Evolutionary conservation across 2,113 vertebrate species (phyloP).

Genomic region (Lasiurus cinereus): DNA sequence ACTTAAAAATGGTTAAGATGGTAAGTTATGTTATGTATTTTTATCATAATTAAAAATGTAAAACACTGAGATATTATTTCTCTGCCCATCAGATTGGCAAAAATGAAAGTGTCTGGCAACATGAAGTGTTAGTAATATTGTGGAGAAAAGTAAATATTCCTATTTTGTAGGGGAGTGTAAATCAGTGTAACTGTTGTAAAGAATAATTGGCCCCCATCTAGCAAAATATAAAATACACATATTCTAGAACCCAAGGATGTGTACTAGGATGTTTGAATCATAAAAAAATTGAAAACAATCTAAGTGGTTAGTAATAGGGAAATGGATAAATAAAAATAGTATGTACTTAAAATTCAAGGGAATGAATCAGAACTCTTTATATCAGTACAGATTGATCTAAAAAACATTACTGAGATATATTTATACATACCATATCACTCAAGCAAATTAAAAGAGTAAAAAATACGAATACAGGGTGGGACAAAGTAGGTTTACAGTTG

Average conservation of each 20-base stretch:
- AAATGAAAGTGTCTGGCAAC: background rate
- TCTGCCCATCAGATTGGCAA: background rate
- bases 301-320: background rate
- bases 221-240: background rate
- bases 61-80: background rate
- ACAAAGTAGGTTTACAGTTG: background rate
- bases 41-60: background rate
- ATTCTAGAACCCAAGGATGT: background rate
- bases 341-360: background rate
- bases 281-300: background rate
- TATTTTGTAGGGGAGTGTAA: background rate
- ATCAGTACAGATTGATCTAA: background rate
- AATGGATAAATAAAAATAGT: slow-evolving; percentile 27
- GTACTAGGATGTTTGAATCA: background rate
- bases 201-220: background rate
- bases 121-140: background rate
- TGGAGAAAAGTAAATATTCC: background rate
- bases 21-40: background rate
- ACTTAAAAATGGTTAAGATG: background rate
- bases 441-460: background rate
- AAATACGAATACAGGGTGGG: background rate
- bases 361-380: background rate
- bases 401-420: background rate
- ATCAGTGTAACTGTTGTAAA: background rate
- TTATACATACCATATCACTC: background rate